Percentiles rank a stretch among this genome's conserved stretches.
phyloP scores from a whole-genome alignment of 2,888 invertebrate species.

The Hirtodrosophila duncani region DNA sequence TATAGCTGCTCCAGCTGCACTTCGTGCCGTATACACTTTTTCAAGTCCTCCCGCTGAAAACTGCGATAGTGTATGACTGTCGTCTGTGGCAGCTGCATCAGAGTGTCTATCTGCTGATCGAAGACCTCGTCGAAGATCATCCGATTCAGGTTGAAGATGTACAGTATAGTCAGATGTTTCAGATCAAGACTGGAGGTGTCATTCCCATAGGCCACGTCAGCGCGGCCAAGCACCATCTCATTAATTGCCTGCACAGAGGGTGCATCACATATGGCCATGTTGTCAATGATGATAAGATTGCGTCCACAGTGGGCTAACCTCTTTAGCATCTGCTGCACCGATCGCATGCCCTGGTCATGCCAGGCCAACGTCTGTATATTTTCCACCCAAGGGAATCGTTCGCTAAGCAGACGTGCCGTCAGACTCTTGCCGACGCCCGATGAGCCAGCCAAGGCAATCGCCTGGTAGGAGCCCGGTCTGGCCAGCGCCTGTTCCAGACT shows the following conservation, averaged over 20 bases:
- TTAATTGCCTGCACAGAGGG: constrained; percentile 55
- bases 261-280: constrained; percentile 54
- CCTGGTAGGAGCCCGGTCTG: constrained; percentile 46
- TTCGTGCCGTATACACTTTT: constrained; percentile 67
- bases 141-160: constrained; percentile 69
- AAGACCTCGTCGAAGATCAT: constrained; percentile 31
- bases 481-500: constrained; percentile 54
- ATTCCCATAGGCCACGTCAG: constrained; percentile 4
- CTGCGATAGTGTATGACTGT: constrained; percentile 56
- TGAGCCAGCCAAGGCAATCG: constrained; percentile 68
- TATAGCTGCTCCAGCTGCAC: constrained; percentile 38
- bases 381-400: constrained; percentile 74
- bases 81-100: constrained; percentile 41
- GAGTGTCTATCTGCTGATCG: constrained; percentile 24
- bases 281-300: constrained; percentile 75
- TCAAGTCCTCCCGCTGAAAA: constrained; percentile 56
- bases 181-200: neutral
- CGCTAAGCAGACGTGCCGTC: constrained; percentile 52
- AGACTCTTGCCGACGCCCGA: constrained; percentile 75
- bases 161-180: constrained; percentile 62
- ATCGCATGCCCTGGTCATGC: constrained; percentile 31
- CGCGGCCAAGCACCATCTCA: constrained; percentile 7
- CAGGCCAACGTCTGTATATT: constrained; percentile 68
- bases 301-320: constrained; percentile 70
- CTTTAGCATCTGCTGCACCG: constrained; percentile 31